Conservation (phyloP, 1,140 invertebrate species). For the Papilio xuthus region DNA sequence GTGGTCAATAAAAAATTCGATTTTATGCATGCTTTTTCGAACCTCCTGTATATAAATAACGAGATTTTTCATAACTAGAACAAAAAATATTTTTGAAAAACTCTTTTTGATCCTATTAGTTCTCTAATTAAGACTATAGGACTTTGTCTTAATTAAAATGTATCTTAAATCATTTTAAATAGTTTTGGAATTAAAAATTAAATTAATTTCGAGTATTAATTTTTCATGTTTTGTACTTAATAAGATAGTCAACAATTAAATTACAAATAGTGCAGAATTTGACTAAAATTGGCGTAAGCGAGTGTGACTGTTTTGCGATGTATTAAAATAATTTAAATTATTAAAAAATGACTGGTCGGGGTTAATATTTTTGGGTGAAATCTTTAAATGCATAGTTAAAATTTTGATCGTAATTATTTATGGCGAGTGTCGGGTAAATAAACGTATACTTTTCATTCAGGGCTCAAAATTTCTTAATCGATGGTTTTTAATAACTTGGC, state of each 20-base stretch:
- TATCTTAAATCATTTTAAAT: too few relatives aligned
- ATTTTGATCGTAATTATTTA: conserved; percentile 32
- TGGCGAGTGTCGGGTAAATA: conserved; percentile 38
- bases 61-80: not conserved
- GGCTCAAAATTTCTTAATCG: conserved; percentile 54
- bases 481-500: conserved; percentile 34
- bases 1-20: too few relatives aligned
- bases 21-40: not conserved
- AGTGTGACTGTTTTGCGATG: conserved; percentile 28
- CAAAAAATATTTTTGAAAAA: too few relatives aligned
- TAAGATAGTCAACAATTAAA: not conserved
- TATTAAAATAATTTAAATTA: not conserved
- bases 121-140: too few relatives aligned
- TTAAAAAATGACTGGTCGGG: conserved; percentile 7
- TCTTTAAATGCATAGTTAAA: conserved; percentile 28
- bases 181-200: too few relatives aligned
- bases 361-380: not conserved
- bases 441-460: conserved; percentile 64
- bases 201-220: too few relatives aligned
- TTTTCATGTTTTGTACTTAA: too few relatives aligned
- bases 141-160: too few relatives aligned
- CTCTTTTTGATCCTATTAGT: too few relatives aligned
- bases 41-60: too few relatives aligned
- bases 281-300: not conserved
- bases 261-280: not conserved